These are phyloP conservation scores for Nomada hirtipes DNA, from an alignment of 2,888 invertebrate species.

Conservation along the genomic window DNA sequence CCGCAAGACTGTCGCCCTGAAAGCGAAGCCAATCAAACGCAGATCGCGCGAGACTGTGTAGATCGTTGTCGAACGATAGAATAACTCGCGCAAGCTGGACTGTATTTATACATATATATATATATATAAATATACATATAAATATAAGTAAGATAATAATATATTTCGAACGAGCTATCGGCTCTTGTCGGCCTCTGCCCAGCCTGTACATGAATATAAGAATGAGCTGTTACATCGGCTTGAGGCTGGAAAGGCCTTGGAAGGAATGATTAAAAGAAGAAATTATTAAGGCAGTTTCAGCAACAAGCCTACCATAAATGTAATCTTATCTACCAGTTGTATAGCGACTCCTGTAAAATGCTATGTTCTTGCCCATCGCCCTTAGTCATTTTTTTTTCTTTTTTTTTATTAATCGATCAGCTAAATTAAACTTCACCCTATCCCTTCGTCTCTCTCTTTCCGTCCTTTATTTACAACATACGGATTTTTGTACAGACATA, in stretches of 20 bases:
- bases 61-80: constrained; percentile 17
- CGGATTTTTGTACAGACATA: constrained; percentile 73
- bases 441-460: constrained; percentile 30
- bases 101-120: constrained; percentile 75
- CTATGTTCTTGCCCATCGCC: constrained; percentile 72
- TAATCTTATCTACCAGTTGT: constrained; percentile 53
- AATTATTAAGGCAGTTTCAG: constrained; percentile 31
- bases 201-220: constrained; percentile 51
- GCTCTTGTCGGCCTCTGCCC: constrained; percentile 19
- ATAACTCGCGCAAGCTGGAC: constrained; percentile 34
- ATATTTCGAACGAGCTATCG: constrained; percentile 56
- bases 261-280: background rate
- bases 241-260: constrained; percentile 20
- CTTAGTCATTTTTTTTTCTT: constrained; percentile 16
- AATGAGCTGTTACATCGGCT: constrained; percentile 15
- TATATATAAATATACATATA: constrained; percentile 73
- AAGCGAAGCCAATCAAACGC: constrained; percentile 48
- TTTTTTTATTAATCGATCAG: constrained; percentile 19
- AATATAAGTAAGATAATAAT: constrained; percentile 74
- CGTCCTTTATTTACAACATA: constrained; percentile 65
- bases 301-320: constrained; percentile 19
- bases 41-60: constrained; percentile 19
- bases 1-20: constrained; percentile 41
- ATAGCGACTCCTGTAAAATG: constrained; percentile 74
- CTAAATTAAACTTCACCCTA: constrained; percentile 30